Conservation (phyloP, 2,113 vertebrate genomes). For the Chionis minor region DNA sequence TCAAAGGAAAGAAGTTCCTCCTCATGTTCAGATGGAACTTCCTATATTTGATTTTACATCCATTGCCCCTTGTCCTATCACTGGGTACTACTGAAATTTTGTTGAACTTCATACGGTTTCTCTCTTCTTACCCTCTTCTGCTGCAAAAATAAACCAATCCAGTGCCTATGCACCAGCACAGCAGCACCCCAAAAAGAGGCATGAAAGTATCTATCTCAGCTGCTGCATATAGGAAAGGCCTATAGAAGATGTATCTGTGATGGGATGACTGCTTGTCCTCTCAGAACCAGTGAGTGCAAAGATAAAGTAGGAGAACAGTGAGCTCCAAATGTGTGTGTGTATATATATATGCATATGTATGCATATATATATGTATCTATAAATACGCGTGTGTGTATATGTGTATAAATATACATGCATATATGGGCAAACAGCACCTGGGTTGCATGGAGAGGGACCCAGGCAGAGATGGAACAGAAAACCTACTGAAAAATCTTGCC, state of each 20-base stretch:
- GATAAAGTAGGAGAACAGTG: neutral
- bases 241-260: neutral
- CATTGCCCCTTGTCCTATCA: no score
- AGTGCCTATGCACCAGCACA: neutral
- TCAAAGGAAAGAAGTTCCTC: no score
- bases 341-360: neutral
- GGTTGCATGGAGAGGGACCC: neutral
- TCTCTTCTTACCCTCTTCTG: neutral
- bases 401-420: neutral
- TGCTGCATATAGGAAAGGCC: neutral
- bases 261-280: neutral
- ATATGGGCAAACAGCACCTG: neutral
- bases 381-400: neutral
- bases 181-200: neutral
- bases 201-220: neutral
- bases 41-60: no score
- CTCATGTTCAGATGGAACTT: no score
- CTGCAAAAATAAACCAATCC: neutral
- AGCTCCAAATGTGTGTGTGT: neutral
- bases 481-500: neutral
- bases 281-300: rapidly evolving
- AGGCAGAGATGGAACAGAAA: neutral
- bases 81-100: no score
- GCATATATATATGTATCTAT: neutral
- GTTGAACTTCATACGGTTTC: no score